Percentiles rank a stretch among this genome's conserved stretches.
Evolutionary conservation across 2,113 vertebrate species (phyloP).

Genomic region (Excalfactoria chinensis): DNA sequence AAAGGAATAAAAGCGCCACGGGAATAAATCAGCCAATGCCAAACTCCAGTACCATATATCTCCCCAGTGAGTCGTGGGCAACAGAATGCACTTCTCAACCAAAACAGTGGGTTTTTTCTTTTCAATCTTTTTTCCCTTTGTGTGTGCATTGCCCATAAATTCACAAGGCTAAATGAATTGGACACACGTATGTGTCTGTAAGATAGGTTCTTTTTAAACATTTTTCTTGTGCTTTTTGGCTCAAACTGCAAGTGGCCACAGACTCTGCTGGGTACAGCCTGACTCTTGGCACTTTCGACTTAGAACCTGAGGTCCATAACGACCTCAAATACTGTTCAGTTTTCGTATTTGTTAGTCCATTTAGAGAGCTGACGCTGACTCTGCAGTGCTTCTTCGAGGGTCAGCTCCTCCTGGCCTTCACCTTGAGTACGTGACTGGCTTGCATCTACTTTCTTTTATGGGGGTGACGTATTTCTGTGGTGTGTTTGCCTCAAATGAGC

Average conservation of each 20-base stretch:
- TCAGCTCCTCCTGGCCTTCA: not conserved
- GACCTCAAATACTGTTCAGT: not conserved
- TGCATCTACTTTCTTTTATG: not conserved
- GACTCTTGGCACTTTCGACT: not conserved
- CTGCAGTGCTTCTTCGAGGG: not conserved
- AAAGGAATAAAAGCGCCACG: slow-evolving; percentile 45
- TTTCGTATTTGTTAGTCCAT: not conserved
- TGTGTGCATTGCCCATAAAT: slow-evolving; percentile 30
- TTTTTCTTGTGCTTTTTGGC: not conserved
- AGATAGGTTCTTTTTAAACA: not conserved
- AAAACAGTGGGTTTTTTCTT: not conserved
- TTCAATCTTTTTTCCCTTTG: not conserved
- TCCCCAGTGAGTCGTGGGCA: slow-evolving; percentile 17
- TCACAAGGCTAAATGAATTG: not conserved
- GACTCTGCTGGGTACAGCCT: not conserved
- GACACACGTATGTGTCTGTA: not conserved
- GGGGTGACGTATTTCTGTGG: not conserved
- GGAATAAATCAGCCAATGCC: slow-evolving; percentile 42
- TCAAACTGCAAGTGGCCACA: not conserved
- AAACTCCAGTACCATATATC: slow-evolving; percentile 29
- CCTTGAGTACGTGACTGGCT: not conserved
- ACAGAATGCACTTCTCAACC: not conserved
- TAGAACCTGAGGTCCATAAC: not conserved
- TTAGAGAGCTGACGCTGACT: not conserved
- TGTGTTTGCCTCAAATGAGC: not conserved